Conservation (phyloP, 2,888 invertebrate species). For the Machimus rusticus region DNA sequence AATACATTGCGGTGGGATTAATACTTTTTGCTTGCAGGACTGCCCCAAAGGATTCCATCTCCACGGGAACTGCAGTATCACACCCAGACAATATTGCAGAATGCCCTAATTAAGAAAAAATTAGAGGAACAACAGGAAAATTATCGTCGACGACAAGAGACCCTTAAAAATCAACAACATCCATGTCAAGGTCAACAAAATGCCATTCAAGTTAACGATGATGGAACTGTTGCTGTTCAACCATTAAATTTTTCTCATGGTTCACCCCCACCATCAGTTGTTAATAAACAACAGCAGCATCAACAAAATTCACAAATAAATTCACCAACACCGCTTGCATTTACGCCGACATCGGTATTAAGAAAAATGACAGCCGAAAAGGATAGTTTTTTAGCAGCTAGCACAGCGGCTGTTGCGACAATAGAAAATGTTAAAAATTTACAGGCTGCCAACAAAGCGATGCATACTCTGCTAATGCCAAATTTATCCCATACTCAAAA, state of each 20-base stretch:
- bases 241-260: constrained; percentile 44
- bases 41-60: constrained; percentile 78
- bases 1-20: not conserved
- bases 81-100: constrained; percentile 87
- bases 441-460: constrained; percentile 39
- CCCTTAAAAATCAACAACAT: constrained; percentile 50
- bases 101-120: constrained; percentile 86
- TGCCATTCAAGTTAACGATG: not conserved
- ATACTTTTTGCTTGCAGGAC: constrained; percentile 61
- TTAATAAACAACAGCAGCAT: constrained; percentile 45
- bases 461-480: constrained; percentile 43
- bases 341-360: constrained; percentile 93
- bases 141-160: constrained; percentile 80
- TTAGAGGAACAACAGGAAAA: constrained; percentile 88
- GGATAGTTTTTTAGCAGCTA: constrained; percentile 64
- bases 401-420: constrained; percentile 46
- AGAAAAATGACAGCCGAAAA: constrained; percentile 94
- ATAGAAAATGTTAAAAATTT: constrained; percentile 42
- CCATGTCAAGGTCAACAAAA: not conserved
- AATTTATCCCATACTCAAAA: constrained; percentile 48
- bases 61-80: constrained; percentile 85
- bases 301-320: constrained; percentile 55
- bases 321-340: constrained; percentile 79
- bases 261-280: constrained; percentile 47
- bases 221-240: not conserved